Evolutionary conservation across 1,140 invertebrate genomes (phyloP), one percentile per base, ranked within the genome.

Genomic region (Tetramorium alpestre): DNA sequence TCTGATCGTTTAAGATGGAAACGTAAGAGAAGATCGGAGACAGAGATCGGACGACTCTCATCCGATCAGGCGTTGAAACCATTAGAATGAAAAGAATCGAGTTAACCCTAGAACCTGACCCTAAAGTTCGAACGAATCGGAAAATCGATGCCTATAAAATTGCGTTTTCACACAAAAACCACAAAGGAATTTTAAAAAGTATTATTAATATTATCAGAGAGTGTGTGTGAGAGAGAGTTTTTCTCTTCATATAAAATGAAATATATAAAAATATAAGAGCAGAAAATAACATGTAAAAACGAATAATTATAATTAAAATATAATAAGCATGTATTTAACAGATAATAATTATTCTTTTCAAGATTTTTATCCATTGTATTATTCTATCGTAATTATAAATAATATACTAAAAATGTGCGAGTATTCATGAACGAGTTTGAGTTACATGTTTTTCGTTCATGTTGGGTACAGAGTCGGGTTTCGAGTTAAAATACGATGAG

Each of bases 11-110:
- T 25, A 7, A 84, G n/a, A 54, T 73, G 54, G 44, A 75, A 28
- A 60, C 25, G 38, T 25, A 54, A 58, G 86, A 70, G 75, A 54
- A 87, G 80, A 90, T 91, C 64, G 82, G 85, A 77, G 80, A 70
- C 56, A 47, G 28, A 70, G 88, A 90, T 89, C 73, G 84, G 76
- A 82, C n/a, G 62, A 67, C 56, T 51, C 56, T 77, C 51, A 33
- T 22, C 62, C 41, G 41, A 62, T 58, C 60, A 62, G 70, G 54
- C 58, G 69, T 81, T 60, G 86, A 90, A 86, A 91, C 77, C 54
- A 76, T 62, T 60, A 49, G 56, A 69, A 84, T 65, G 49, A 85
- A 86, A 78, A 78, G 64, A 82, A 56, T 49, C 49, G 76, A 87
- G 18, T 58, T 72, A 72, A 60, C 18, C 51, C 11, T 33, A 16